phyloP scores from a whole-genome alignment of 2,113 vertebrate genomes.

The Arvicanthis niloticus region DNA sequence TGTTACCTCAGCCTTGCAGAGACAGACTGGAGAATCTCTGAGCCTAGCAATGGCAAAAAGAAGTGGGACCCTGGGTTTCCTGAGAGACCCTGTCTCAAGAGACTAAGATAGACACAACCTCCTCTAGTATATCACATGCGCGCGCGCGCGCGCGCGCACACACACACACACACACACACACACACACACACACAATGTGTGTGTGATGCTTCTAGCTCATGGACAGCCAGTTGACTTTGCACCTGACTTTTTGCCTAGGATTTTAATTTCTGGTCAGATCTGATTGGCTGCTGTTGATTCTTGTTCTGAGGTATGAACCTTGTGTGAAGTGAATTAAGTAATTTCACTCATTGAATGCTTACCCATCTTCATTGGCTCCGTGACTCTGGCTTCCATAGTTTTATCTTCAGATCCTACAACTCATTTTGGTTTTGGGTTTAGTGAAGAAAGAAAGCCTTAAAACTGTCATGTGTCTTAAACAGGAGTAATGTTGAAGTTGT shows the following conservation, averaged over 20 bases:
- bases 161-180: background rate
- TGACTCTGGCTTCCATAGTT: background rate
- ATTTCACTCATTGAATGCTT: background rate
- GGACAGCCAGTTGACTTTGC: background rate
- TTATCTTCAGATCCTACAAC: conserved; percentile 8
- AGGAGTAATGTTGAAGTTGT: background rate
- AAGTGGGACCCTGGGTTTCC: background rate
- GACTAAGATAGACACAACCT: background rate
- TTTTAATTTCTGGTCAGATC: background rate
- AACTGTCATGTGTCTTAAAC: conserved; percentile 35
- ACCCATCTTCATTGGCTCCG: background rate
- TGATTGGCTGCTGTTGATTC: background rate
- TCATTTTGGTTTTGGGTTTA: conserved; percentile 57
- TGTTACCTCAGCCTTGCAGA: background rate
- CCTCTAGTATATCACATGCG: background rate
- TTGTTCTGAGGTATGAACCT: background rate
- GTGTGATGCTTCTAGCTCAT: background rate
- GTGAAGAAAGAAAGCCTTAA: conserved; percentile 37
- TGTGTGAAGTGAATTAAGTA: background rate
- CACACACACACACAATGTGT: too few species aligned
- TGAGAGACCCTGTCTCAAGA: background rate
- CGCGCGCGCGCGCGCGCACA: background rate
- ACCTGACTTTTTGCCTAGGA: too few species aligned
- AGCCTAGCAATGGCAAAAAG: too few species aligned
- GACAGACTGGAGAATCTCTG: background rate